These are phyloP conservation scores for Mustelus asterias DNA, from an alignment of 2,113 vertebrate genomes.

Conservation along the genomic window DNA sequence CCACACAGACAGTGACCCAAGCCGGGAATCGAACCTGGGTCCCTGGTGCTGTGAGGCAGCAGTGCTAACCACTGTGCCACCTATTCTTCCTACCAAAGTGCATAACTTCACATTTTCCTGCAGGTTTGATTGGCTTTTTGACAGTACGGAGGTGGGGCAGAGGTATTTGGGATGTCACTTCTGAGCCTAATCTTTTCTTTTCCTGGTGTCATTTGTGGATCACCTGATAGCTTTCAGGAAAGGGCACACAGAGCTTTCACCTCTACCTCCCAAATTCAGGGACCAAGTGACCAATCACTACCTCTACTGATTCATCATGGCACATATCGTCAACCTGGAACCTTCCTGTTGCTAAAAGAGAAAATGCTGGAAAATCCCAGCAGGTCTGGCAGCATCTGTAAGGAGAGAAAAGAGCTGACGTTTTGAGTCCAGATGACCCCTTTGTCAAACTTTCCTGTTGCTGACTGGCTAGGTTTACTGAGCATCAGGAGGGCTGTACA, in stretches of 20 bases:
- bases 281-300: background rate
- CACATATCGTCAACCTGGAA: background rate
- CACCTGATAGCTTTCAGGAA: background rate
- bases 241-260: background rate
- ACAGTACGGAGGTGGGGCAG: background rate
- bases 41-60: too few relatives aligned
- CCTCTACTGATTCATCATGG: background rate
- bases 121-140: background rate
- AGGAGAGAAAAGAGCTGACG: too few relatives aligned
- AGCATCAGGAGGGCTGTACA: background rate
- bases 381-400: too few relatives aligned
- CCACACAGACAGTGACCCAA: too few relatives aligned
- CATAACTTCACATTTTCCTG: too few relatives aligned
- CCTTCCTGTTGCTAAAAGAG: background rate
- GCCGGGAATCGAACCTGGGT: too few relatives aligned
- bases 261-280: background rate
- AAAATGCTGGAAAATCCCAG: too few relatives aligned
- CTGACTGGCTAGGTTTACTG: background rate
- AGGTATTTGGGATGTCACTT: background rate
- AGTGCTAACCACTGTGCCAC: too few relatives aligned
- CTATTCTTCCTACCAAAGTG: too few relatives aligned
- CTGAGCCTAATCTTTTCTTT: background rate
- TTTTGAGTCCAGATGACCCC: too few relatives aligned
- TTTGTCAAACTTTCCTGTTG: background rate
- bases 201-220: background rate